Evolutionary conservation across 2,113 vertebrate species (phyloP).

Genomic region (Pandion haliaetus): DNA sequence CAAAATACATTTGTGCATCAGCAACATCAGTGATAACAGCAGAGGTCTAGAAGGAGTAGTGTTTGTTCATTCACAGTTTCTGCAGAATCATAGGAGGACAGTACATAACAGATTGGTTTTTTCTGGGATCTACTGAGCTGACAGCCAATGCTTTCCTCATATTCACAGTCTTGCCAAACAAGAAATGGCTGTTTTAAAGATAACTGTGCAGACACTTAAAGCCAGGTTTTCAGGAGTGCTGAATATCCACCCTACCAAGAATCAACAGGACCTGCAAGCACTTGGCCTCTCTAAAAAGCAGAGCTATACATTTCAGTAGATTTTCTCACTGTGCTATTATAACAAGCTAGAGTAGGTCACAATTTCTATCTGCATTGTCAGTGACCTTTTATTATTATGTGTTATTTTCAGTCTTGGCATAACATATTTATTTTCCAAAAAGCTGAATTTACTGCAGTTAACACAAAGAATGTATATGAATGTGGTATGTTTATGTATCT

Average conservation of each 20-base stretch:
- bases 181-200: neutral
- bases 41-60: neutral
- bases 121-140: neutral
- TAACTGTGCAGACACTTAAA: neutral
- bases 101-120: neutral
- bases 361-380: neutral
- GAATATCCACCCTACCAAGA: neutral
- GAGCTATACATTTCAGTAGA: neutral
- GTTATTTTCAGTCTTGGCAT: neutral
- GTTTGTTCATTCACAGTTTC: neutral
- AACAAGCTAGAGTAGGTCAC: neutral
- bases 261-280: neutral
- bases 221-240: neutral
- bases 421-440: neutral
- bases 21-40: neutral
- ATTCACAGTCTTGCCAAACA: neutral
- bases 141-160: neutral
- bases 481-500: neutral
- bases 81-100: neutral
- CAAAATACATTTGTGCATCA: neutral
- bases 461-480: neutral
- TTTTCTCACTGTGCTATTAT: neutral
- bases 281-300: neutral
- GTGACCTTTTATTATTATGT: neutral
- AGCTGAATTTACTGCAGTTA: neutral